phyloP scores from a whole-genome alignment of 1,140 invertebrate genomes.

The Tachypleus tridentatus region DNA sequence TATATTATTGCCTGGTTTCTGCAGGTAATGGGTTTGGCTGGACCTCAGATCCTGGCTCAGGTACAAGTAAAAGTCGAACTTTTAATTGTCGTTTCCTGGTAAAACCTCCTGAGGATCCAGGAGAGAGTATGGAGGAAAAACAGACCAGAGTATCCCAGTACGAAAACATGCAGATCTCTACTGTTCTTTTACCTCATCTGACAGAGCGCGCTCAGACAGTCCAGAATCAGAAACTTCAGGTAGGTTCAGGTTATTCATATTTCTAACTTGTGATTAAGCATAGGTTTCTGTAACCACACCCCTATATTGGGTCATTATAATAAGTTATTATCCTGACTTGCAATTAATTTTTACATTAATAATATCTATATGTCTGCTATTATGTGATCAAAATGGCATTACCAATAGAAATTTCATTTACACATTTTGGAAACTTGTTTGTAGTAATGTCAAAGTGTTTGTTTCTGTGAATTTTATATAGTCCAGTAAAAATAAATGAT shows the following conservation, averaged over 20 bases:
- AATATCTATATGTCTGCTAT: too few species aligned
- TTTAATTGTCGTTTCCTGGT: conserved; percentile 73
- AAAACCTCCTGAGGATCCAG: conserved; percentile 58
- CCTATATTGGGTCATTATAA: not conserved
- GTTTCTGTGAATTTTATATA: too few species aligned
- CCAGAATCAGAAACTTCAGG: not conserved
- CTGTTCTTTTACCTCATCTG: conserved; percentile 28
- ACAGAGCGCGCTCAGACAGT: not conserved
- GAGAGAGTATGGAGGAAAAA: conserved; percentile 60
- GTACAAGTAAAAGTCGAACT: conserved; percentile 45
- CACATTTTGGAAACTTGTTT: too few species aligned
- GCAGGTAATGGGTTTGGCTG: conserved; percentile 31
- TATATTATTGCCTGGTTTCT: conserved; percentile 10
- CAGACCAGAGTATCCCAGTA: conserved; percentile 55
- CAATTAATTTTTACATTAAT: too few species aligned
- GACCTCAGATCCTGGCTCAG: conserved; percentile 27
- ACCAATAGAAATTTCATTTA: too few species aligned
- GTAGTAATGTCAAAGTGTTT: too few species aligned
- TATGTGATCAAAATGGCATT: too few species aligned
- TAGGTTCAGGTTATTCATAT: not conserved
- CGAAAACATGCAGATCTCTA: conserved; percentile 54
- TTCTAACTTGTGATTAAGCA: not conserved
- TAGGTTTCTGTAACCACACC: not conserved
- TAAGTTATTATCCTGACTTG: not conserved
- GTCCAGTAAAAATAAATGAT: too few species aligned